A percentile compares a stretch with the other conserved stretches of the same genome.
phyloP scores from a whole-genome alignment of 2,113 vertebrate genomes.

The Myiozetetes cayanensis region DNA sequence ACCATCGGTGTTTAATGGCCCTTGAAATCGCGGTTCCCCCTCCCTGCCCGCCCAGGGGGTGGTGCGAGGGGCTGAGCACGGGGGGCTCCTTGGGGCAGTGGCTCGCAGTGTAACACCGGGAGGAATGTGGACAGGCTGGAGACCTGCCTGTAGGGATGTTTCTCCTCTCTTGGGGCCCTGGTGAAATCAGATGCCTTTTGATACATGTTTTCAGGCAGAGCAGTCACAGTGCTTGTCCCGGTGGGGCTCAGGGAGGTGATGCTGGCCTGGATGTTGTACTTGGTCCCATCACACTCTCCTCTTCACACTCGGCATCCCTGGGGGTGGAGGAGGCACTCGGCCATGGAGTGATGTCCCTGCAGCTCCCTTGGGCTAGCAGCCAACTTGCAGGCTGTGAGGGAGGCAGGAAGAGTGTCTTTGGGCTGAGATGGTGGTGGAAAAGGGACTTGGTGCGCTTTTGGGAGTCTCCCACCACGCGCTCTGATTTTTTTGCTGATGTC shows the following conservation, averaged over 20 bases:
- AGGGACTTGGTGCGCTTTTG: background rate
- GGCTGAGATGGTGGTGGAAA: background rate
- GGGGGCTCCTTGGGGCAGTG: background rate
- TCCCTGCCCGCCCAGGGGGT: slow-evolving; percentile 22
- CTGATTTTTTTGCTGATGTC: background rate
- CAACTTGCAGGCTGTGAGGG: background rate
- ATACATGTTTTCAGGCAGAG: background rate
- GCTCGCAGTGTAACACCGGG: background rate
- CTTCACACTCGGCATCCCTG: background rate
- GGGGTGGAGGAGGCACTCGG: background rate
- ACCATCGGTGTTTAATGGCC: slow-evolving; percentile 22
- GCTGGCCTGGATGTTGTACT: background rate
- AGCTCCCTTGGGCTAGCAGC: background rate
- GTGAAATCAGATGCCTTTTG: background rate
- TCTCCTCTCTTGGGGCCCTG: background rate
- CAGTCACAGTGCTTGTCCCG: background rate
- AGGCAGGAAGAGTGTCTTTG: background rate
- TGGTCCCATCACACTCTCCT: background rate
- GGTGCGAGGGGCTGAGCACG: background rate
- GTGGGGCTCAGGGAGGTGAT: background rate
- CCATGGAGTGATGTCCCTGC: background rate
- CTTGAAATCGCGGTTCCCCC: slow-evolving; percentile 30
- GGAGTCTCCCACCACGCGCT: accelerated
- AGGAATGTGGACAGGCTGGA: background rate
- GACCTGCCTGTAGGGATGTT: background rate